Evolutionary conservation across 2,888 invertebrate species (phyloP).

Genomic region (Dryocosmus kuriphilus): DNA sequence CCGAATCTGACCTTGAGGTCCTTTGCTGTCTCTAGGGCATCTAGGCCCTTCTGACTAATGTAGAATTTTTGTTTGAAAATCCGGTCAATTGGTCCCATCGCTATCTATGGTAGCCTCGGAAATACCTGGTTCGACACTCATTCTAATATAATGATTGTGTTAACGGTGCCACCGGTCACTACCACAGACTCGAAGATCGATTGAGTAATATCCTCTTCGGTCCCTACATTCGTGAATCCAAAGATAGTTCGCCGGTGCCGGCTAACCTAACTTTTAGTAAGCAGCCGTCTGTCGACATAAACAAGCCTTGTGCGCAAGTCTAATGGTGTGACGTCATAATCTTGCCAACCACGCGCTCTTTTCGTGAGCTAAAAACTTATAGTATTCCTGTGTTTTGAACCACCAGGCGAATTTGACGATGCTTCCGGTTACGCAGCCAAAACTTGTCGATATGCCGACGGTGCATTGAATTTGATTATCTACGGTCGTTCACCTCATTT

Average conservation of each 20-base stretch:
- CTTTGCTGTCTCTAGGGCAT: not conserved
- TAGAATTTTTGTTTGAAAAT: conserved; percentile 10
- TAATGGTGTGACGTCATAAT: not conserved
- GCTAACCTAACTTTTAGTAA: conserved; percentile 39
- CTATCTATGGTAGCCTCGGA: conserved; percentile 65
- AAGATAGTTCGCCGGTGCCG: conserved; percentile 64
- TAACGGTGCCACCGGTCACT: conserved; percentile 57
- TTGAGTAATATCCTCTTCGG: conserved; percentile 40
- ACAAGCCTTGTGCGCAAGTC: conserved; percentile 21
- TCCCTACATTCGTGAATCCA: conserved; percentile 55
- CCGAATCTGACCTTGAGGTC: not conserved
- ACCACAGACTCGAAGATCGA: conserved; percentile 13
- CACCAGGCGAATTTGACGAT: not conserved
- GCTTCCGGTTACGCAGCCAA: conserved; percentile 17
- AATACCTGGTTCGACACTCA: conserved; percentile 60
- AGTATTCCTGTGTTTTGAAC: not conserved
- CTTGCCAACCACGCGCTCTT: not conserved
- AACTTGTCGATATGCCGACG: conserved; percentile 16
- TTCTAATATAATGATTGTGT: conserved; percentile 65
- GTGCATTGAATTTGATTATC: conserved; percentile 10
- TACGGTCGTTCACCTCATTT: conserved; percentile 22
- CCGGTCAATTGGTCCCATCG: conserved; percentile 5
- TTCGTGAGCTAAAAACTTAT: not conserved
- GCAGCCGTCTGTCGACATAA: conserved; percentile 11
- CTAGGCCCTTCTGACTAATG: not conserved